Evolutionary conservation across 2,888 invertebrate species (phyloP), one percentile per base, ranked within the genome.

Genomic region (Ennomos erosarius): DNA sequence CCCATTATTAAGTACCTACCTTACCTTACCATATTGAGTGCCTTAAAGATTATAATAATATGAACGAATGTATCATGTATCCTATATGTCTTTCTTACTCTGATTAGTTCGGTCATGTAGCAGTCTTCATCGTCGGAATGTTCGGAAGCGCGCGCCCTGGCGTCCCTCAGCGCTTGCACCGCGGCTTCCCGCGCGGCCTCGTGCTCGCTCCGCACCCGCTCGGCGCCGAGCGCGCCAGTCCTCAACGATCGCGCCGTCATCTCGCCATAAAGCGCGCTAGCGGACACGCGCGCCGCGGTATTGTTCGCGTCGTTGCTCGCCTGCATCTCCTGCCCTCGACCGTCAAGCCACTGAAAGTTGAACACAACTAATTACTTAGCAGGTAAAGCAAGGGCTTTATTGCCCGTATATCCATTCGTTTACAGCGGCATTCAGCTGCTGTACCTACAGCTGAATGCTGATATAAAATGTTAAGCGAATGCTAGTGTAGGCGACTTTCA

Each of bases 171-270:
- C 10, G 55, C 51, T 0, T 38, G 34, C n/a, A 42, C 33, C 8
- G 68, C 69, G 9, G 59, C 63, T 8, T 11, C 33, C 6, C 45
- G 33, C 4, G 64, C 69, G 4, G 43, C 38, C 16, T 37, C 48
- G 26, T 69, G 69, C 39, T 53, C 62, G 9, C 33, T 35, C 9
- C 13, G 47, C 45, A 64, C 53, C 35, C 55, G 48, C 42, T 55
- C 53, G n/a, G 39, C 60, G 34, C 60, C 48, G 33, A 70, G 43
- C 16, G 65, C 90, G 64, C 93, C 93, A 11, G 72, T 78, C 13
- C 89, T 88, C 34, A 87, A 79, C 51, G 83, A 82, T 54, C 68
- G 59, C 39, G 50, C 61, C 55, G 66, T 59, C 47, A 33, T 26
- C 49, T 55, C 52, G 10, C 33, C 10, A 59, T 71, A 71, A 11